These are phyloP conservation scores for Salvelinus sp. DNA, from an alignment of 2,113 vertebrate genomes.

Conservation along the genomic window DNA sequence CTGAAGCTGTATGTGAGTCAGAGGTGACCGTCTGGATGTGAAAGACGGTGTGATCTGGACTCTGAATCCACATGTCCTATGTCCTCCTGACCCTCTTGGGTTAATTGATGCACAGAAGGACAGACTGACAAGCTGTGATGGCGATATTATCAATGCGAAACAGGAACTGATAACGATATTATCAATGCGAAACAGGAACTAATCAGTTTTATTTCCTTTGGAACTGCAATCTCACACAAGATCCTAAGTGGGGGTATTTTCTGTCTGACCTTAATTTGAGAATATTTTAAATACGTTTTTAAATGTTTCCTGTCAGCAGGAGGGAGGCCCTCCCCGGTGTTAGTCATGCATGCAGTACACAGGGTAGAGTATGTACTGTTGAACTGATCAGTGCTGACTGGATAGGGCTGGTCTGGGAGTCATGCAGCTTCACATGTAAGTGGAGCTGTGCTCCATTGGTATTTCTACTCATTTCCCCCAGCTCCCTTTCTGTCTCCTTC, in stretches of 20 bases:
- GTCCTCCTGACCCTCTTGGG: background rate
- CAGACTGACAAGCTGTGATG: background rate
- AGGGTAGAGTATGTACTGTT: too few relatives aligned
- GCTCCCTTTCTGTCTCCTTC: background rate
- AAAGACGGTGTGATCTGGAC: background rate
- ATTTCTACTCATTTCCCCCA: background rate
- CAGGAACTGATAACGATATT: background rate
- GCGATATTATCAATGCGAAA: background rate
- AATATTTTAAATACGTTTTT: background rate
- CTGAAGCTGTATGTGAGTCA: constrained; percentile 3
- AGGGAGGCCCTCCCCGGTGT: background rate
- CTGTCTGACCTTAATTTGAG: background rate
- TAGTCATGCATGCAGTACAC: background rate
- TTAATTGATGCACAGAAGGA: background rate
- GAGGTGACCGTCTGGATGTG: background rate
- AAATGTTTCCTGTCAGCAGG: background rate
- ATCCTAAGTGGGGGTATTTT: background rate
- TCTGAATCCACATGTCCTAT: background rate
- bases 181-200: background rate
- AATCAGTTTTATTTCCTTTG: background rate
- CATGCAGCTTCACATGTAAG: background rate
- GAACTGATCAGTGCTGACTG: background rate
- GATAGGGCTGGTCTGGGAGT: background rate
- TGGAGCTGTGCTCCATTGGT: background rate
- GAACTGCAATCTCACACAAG: background rate